phyloP scores from a whole-genome alignment of 1,140 invertebrate species.

The Scaptomyza montana region DNA sequence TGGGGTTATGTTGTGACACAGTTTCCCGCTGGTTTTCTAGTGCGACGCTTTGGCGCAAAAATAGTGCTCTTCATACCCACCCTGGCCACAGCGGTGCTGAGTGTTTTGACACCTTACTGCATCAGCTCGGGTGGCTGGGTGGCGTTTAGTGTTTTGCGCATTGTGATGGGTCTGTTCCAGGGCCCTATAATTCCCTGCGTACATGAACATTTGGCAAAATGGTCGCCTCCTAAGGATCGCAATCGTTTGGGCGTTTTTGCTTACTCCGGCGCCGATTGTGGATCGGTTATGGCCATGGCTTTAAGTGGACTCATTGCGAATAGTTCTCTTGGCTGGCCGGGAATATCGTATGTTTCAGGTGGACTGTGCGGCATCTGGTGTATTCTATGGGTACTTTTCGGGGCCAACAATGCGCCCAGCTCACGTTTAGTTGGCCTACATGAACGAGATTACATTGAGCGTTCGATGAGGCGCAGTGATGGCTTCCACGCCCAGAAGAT shows the following conservation, averaged over 20 bases:
- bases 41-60: slow-evolving; percentile 87
- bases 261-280: slow-evolving; percentile 88
- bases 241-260: slow-evolving; percentile 86
- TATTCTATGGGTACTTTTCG: slow-evolving; percentile 86
- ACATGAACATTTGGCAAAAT: slow-evolving; percentile 85
- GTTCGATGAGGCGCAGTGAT: slow-evolving; percentile 63
- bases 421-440: slow-evolving; percentile 85
- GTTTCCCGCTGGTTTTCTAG: slow-evolving; percentile 88
- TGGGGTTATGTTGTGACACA: slow-evolving; percentile 86
- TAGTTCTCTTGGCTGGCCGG: slow-evolving; percentile 89
- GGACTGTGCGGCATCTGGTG: slow-evolving; percentile 86
- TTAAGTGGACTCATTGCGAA: slow-evolving; percentile 87
- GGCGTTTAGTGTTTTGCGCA: slow-evolving; percentile 86
- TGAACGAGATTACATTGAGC: slow-evolving; percentile 88
- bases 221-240: slow-evolving; percentile 85
- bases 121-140: slow-evolving; percentile 85
- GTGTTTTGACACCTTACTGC: slow-evolving; percentile 83
- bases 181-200: slow-evolving; percentile 90
- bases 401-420: slow-evolving; percentile 87
- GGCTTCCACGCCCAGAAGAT: slow-evolving; percentile 76
- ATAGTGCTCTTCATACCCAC: slow-evolving; percentile 86
- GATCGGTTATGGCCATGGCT: slow-evolving; percentile 89
- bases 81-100: slow-evolving; percentile 81
- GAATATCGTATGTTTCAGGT: slow-evolving; percentile 91
- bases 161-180: slow-evolving; percentile 90